phyloP scores from a whole-genome alignment of 64 coral and sea anemone species.

The Astreopora myriophthalma region DNA sequence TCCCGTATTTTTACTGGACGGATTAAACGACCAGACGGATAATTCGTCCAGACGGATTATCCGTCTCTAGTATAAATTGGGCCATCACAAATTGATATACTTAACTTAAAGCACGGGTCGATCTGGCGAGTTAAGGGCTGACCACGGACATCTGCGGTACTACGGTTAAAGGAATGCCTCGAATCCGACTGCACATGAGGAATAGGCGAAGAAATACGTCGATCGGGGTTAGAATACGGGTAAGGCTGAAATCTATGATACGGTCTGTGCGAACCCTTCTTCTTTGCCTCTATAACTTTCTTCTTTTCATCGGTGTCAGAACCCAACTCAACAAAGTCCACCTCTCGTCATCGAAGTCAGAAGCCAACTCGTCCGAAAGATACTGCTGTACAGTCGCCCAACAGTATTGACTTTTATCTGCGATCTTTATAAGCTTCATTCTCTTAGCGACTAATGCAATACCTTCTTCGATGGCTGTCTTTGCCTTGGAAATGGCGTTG shows the following conservation, averaged over 20 bases:
- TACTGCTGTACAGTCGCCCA: constrained; percentile 59
- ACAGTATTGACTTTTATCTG: constrained; percentile 50
- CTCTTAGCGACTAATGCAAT: constrained; percentile 28
- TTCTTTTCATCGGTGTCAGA: too few species aligned
- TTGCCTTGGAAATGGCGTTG: neutral
- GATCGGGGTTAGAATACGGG: neutral
- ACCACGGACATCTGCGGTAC: too few species aligned
- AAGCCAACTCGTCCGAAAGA: constrained; percentile 52
- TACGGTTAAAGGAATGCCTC: too few species aligned
- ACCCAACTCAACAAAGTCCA: constrained; percentile 11
- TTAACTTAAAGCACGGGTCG: too few species aligned
- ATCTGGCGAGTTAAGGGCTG: too few species aligned
- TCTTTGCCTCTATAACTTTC: constrained; percentile 28
- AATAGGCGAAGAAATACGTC: neutral
- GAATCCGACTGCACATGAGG: too few species aligned
- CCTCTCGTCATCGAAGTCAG: constrained; percentile 50
- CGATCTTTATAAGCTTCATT: constrained; percentile 18
- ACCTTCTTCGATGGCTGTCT: constrained; percentile 33
- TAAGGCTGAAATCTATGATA: neutral
- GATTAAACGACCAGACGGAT: too few species aligned
- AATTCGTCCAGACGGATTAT: too few species aligned
- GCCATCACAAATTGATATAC: too few species aligned
- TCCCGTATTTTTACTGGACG: too few species aligned
- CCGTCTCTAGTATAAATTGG: too few species aligned
- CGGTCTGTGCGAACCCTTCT: neutral